A percentile compares a stretch with the other conserved stretches of the same genome.
phyloP scores from a whole-genome alignment of 2,888 invertebrate species.

The Caenorhabditis becei region DNA sequence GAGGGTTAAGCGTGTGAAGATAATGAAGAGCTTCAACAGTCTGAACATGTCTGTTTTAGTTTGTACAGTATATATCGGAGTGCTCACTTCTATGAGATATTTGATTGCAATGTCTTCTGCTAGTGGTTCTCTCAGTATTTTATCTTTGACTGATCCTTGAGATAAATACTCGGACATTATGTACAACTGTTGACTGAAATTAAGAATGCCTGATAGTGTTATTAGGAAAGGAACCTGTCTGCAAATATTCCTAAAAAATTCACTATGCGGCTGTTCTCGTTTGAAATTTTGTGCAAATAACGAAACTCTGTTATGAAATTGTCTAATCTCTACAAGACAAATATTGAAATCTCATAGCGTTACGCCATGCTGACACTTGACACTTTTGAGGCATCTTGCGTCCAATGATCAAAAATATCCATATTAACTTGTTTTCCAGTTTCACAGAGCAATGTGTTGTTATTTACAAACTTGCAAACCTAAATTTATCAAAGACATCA shows the following conservation, averaged over 20 bases:
- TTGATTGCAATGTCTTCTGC: conserved; percentile 66
- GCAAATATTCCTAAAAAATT: conserved; percentile 72
- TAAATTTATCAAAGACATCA: no score
- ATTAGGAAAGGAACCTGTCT: no score
- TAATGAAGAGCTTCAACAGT: conserved; percentile 69
- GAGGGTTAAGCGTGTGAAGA: conserved; percentile 65
- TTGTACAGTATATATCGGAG: background rate
- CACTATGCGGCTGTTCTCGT: conserved; percentile 64
- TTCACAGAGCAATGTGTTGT: conserved; percentile 47
- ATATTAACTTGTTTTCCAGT: conserved; percentile 70
- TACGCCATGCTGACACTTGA: conserved; percentile 44
- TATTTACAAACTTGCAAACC: conserved; percentile 68
- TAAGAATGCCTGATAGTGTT: background rate
- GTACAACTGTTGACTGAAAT: conserved; percentile 60
- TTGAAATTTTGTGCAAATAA: conserved; percentile 65
- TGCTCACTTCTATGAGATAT: conserved; percentile 65
- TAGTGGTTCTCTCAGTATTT: conserved; percentile 61
- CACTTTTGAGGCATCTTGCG: conserved; percentile 60
- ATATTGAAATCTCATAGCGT: background rate
- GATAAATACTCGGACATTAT: conserved; percentile 70
- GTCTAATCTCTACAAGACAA: conserved; percentile 57
- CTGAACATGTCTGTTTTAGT: conserved; percentile 32
- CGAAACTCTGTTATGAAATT: conserved; percentile 70
- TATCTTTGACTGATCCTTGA: conserved; percentile 70
- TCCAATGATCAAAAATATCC: conserved; percentile 72